Evolutionary conservation across 2,797 vertebrate species (phyloP).

Genomic region (Cyclura pinguis): DNA sequence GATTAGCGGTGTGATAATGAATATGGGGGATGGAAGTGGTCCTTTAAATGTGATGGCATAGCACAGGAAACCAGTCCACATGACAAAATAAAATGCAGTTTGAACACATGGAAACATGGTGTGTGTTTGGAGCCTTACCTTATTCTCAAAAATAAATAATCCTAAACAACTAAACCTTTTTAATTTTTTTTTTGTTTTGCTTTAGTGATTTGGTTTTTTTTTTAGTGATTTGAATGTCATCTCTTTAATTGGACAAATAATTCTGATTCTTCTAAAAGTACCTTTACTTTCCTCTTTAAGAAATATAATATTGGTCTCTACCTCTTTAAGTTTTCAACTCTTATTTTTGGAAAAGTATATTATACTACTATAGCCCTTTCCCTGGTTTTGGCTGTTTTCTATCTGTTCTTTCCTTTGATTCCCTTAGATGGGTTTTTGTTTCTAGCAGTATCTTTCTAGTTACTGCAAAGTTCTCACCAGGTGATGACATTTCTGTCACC

Average conservation of each 20-base stretch:
- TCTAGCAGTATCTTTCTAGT: slow-evolving; percentile 48
- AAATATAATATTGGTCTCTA: not conserved
- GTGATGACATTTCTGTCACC: slow-evolving; percentile 57
- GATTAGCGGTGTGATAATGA: not conserved
- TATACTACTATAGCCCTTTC: not conserved
- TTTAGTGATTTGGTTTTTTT: not conserved
- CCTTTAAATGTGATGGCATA: not conserved
- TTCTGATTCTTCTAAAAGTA: not conserved
- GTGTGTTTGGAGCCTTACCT: not conserved
- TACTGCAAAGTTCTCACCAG: slow-evolving; percentile 38
- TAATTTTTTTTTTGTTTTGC: not conserved
- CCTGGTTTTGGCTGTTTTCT: not conserved
- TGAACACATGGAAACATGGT: not conserved
- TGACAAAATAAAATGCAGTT: not conserved
- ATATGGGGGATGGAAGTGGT: not conserved
- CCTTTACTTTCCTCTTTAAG: not conserved
- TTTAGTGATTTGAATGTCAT: not conserved
- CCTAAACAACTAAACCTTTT: not conserved
- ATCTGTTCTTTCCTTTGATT: not conserved
- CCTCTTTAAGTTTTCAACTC: not conserved
- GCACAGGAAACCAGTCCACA: not conserved
- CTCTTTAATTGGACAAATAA: not conserved
- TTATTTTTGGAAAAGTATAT: not conserved
- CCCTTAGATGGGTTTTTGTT: not conserved
- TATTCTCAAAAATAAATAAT: not conserved